These are phyloP conservation scores for Tetropium fuscum DNA, from an alignment of 2,888 invertebrate species.

Conservation along the genomic window DNA sequence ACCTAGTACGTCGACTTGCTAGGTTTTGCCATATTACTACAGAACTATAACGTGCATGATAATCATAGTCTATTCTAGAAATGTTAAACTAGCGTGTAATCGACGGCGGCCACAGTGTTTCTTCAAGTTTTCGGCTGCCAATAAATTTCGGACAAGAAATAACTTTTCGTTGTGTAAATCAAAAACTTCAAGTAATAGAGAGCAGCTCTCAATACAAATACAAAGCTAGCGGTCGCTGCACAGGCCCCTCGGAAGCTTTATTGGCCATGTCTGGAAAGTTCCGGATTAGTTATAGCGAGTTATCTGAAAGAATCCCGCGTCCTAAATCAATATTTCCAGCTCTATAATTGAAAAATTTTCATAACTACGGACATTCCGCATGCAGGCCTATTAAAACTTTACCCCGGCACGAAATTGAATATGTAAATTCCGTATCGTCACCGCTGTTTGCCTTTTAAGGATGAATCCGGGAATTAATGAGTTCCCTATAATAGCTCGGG, in stretches of 20 bases:
- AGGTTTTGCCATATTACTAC: too few relatives aligned
- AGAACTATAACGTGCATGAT: too few relatives aligned
- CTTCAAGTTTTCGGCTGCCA: too few relatives aligned
- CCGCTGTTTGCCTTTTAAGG: slow-evolving; percentile 7
- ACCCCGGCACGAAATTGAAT: slow-evolving; percentile 5
- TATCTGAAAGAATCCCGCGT: slow-evolving; percentile 2
- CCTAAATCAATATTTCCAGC: slow-evolving; percentile 16
- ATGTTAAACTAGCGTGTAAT: too few relatives aligned
- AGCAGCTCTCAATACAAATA: slow-evolving; percentile 2
- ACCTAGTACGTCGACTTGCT: too few relatives aligned
- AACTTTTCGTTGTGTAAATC: too few relatives aligned
- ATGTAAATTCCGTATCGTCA: slow-evolving; percentile 9
- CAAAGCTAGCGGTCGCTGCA: neutral
- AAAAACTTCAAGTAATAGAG: neutral
- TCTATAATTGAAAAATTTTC: slow-evolving; percentile 21
- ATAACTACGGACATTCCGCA: slow-evolving; percentile 4
- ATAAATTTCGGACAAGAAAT: too few relatives aligned
- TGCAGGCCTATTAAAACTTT: slow-evolving; percentile 8
- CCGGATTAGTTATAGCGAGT: slow-evolving; percentile 20
- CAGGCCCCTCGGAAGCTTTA: neutral
- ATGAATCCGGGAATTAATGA: slow-evolving; percentile 8
- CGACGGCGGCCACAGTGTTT: too few relatives aligned
- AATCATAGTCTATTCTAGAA: too few relatives aligned
- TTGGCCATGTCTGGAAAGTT: slow-evolving; percentile 19
- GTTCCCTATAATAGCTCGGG: too few relatives aligned